These are phyloP conservation scores for Chionomys nivalis DNA, from an alignment of 2,113 vertebrate genomes.

Conservation along the genomic window DNA sequence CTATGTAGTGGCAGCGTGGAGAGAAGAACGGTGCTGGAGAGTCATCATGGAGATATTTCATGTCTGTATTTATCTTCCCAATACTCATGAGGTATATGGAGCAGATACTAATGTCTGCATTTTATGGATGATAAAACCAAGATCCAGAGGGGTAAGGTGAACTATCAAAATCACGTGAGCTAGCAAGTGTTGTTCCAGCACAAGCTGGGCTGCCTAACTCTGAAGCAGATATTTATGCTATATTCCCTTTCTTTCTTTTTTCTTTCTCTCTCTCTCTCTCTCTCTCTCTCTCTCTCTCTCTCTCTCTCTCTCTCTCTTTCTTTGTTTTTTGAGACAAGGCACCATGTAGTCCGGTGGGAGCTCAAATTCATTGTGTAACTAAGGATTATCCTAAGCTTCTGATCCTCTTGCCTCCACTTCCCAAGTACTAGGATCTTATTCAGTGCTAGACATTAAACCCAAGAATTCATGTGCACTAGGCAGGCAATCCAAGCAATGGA, in stretches of 20 bases:
- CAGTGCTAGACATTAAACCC: not conserved
- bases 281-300: not conserved
- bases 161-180: constrained; percentile 32
- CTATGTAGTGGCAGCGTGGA: not conserved
- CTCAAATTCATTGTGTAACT: not conserved
- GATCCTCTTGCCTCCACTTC: not conserved
- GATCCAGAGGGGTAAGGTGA: constrained; percentile 39
- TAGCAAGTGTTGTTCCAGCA: constrained; percentile 23
- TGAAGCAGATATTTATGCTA: not conserved
- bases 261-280: not conserved
- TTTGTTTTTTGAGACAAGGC: not conserved
- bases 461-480: not conserved
- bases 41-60: not conserved
- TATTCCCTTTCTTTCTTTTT: not conserved
- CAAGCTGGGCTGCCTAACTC: not conserved
- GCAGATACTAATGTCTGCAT: constrained; percentile 2
- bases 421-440: not conserved
- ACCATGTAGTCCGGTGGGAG: too few species aligned
- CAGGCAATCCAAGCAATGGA: not conserved
- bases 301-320: not conserved
- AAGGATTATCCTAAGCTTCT: not conserved
- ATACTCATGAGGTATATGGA: not conserved
- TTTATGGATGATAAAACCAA: constrained; percentile 44
- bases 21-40: not conserved
- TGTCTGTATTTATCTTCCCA: not conserved